Base-by-base conservation (phyloP, 2,888 invertebrate genomes). In the Apoda limacodes region DNA sequence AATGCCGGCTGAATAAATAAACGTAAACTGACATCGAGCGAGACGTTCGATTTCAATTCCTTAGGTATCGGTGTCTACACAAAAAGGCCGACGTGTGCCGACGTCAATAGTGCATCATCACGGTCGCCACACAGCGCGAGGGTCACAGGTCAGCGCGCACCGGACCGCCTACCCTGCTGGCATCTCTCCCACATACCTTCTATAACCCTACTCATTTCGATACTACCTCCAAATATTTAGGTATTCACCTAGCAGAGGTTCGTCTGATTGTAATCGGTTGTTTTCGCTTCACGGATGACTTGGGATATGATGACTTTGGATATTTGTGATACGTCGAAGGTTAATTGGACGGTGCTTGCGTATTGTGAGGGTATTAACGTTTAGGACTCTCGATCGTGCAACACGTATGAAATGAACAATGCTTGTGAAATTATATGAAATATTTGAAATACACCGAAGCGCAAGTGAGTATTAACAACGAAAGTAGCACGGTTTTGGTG, bases 321-420 rank as follows among this genome's bases (percentile, higher is more conserved):
- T 60, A 69, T 67, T 71, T 72, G 53, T 64, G 60, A 69, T 65
- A 62, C 70, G 57, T 59, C 63, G 62, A 66, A 75, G 72, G 74
- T 75, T 76, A 76, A 74, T 76, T 75, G 76, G 71, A 74, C 69
- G 65, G 62, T 61, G 59, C 55, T 64, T 61, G 60, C 50, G 63
- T 63, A 69, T 75, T 74, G 69, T 71, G 61, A 58, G 60, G 63
- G 66, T 67, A 67, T 69, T 64, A 66, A 63, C 52, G 53, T 51
- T 54, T 45, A 42, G 17, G n/a, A n/a, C n/a, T n/a, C n/a, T n/a
- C n/a, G n/a, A n/a, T n/a, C n/a, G n/a, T n/a, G n/a, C n/a, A n/a
- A n/a, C n/a, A n/a, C n/a, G n/a, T n/a, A n/a, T n/a, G n/a, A n/a
- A n/a, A n/a, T n/a, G n/a, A n/a, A n/a, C n/a, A n/a, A n/a, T n/a